phyloP scores from a whole-genome alignment of 2,888 invertebrate species.

The Drosophila paranaensis region DNA sequence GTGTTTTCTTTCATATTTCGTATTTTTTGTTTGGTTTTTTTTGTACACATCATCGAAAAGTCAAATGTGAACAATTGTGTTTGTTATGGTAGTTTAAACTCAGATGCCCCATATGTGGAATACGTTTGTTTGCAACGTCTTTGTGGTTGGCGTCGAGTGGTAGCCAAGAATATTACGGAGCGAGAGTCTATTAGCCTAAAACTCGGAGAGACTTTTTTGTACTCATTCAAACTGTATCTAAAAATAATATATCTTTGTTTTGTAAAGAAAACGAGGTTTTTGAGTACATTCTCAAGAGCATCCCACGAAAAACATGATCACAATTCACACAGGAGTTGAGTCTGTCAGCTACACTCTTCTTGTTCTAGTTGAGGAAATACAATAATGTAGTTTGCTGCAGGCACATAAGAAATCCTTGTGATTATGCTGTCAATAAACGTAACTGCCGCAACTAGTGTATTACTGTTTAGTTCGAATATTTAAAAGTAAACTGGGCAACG shows the following conservation, averaged over 20 bases:
- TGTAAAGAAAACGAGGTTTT: neutral
- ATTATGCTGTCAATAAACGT: too few relatives aligned
- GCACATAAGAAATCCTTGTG: too few relatives aligned
- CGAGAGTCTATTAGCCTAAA: neutral
- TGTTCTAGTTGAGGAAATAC: too few relatives aligned
- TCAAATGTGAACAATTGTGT: conserved; percentile 46
- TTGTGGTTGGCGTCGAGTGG: neutral
- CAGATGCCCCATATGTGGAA: too few relatives aligned
- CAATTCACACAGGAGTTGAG: neutral
- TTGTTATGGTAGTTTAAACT: neutral
- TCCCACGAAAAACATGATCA: neutral
- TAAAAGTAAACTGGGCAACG: too few relatives aligned
- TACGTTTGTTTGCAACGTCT: neutral
- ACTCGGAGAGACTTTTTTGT: neutral
- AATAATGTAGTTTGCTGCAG: too few relatives aligned
- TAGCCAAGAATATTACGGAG: neutral
- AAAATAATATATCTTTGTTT: too few relatives aligned
- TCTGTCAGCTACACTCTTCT: too few relatives aligned
- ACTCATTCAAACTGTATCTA: too few relatives aligned
- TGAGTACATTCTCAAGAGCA: neutral
- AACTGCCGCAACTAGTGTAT: too few relatives aligned
- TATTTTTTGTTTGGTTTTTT: conserved; percentile 25
- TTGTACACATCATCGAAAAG: conserved; percentile 37
- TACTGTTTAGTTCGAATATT: too few relatives aligned
- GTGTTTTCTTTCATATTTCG: conserved; percentile 32